These are phyloP conservation scores for Peromyscus nudipes DNA, from an alignment of 2,797 vertebrate species.

Conservation along the genomic window DNA sequence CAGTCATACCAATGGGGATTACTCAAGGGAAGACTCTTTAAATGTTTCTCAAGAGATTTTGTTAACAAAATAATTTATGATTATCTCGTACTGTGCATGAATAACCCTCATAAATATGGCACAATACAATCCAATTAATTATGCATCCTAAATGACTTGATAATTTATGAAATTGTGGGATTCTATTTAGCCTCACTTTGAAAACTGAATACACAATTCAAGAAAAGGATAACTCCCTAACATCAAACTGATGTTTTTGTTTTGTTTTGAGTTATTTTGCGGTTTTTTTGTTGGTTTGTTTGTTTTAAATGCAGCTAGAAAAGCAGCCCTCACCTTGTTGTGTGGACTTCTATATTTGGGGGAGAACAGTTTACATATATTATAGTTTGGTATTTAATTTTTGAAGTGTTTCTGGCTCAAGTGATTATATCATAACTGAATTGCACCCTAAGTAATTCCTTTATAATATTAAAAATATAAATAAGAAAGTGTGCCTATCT, in stretches of 20 bases:
- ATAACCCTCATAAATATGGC: constrained; percentile 80
- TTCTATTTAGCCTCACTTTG: constrained; percentile 61
- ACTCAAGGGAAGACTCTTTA: constrained; percentile 78
- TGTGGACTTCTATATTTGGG: constrained; percentile 21
- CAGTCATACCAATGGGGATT: constrained; percentile 70
- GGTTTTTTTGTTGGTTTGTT: background rate
- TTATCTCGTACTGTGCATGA: constrained; percentile 76
- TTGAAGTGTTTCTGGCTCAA: background rate
- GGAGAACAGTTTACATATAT: constrained; percentile 2
- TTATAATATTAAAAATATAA: constrained; percentile 58
- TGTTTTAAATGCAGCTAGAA: background rate
- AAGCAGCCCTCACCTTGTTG: background rate
- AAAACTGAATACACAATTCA: constrained; percentile 56
- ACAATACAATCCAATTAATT: constrained; percentile 76
- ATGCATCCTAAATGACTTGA: constrained; percentile 76
- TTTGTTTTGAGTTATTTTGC: background rate
- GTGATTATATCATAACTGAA: background rate
- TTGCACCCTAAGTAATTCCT: background rate
- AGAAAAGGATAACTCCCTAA: constrained; percentile 57
- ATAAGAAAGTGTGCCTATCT: background rate
- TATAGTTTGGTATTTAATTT: constrained; percentile 59
- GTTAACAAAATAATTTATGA: constrained; percentile 83
- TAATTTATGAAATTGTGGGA: constrained; percentile 79
- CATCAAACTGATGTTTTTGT: background rate
- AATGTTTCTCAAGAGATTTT: constrained; percentile 75